phyloP scores from a whole-genome alignment of 53 echinoderm and acorn worm species.

The Luidia sarsii region DNA sequence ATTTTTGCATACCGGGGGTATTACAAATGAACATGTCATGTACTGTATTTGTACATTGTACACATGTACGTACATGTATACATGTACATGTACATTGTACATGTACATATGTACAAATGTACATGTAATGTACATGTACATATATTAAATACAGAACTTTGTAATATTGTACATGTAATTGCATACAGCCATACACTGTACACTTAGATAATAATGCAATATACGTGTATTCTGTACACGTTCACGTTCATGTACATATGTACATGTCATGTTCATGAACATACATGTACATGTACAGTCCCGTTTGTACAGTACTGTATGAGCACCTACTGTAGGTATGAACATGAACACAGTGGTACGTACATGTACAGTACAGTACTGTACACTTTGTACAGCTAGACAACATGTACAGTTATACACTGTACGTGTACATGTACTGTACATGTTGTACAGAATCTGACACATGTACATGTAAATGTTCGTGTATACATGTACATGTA shows the following conservation, averaged over 20 bases:
- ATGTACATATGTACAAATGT: too few relatives aligned
- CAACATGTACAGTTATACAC: neutral
- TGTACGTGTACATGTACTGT: slow-evolving; percentile 3
- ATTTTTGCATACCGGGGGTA: too few relatives aligned
- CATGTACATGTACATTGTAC: too few relatives aligned
- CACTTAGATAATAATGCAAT: too few relatives aligned
- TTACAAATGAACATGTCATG: too few relatives aligned
- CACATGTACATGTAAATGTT: neutral
- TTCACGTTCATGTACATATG: neutral
- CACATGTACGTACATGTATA: too few relatives aligned
- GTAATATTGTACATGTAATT: too few relatives aligned
- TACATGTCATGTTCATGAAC: neutral
- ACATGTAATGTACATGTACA: too few relatives aligned
- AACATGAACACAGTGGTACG: neutral
- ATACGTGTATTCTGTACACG: neutral
- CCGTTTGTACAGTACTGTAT: neutral
- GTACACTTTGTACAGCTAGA: neutral
- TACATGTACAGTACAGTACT: neutral
- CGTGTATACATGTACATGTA: neutral
- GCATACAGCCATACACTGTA: too few relatives aligned
- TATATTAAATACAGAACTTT: too few relatives aligned
- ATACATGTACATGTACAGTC: neutral
- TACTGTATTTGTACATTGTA: too few relatives aligned
- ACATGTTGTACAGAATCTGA: too few relatives aligned
- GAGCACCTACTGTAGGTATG: neutral